Evolutionary conservation across 2,888 invertebrate genomes (phyloP).

Genomic region (Pheosia tremula): DNA sequence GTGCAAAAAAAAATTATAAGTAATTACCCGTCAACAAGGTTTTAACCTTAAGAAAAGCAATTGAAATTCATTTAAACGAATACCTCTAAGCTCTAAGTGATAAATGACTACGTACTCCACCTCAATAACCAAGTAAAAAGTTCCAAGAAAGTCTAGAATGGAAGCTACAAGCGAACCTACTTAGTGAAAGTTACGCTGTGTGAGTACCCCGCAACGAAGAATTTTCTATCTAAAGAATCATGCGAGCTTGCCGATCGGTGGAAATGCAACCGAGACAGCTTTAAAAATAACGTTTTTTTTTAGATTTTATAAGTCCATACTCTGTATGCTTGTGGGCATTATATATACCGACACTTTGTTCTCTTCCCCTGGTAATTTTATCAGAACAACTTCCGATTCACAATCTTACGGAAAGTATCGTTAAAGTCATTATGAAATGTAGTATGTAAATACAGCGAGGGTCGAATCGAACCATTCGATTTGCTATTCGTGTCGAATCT

Average conservation of each 20-base stretch:
- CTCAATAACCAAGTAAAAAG: background rate
- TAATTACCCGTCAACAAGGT: no score
- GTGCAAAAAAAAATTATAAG: no score
- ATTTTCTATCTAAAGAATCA: background rate
- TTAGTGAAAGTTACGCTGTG: slow-evolving; percentile 1
- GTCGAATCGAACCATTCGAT: no score
- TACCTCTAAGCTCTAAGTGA: background rate
- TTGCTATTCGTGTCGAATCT: no score
- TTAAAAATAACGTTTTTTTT: no score
- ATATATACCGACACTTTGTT: no score
- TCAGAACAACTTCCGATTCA: no score
- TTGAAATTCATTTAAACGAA: background rate
- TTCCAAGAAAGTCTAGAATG: background rate
- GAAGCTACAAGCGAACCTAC: slow-evolving; percentile 3
- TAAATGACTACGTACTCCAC: background rate
- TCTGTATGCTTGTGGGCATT: no score
- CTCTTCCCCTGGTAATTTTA: no score
- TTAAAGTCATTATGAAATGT: no score
- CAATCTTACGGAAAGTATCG: no score
- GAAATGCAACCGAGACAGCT: background rate
- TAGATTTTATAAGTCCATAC: background rate
- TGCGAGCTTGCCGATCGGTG: background rate
- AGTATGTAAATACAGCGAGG: no score
- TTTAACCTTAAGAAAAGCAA: background rate
- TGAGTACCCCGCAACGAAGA: background rate